Percentiles rank a stretch among this genome's conserved stretches.
phyloP scores from a whole-genome alignment of 2,797 vertebrate genomes.

The Hemitrygon akajei region DNA sequence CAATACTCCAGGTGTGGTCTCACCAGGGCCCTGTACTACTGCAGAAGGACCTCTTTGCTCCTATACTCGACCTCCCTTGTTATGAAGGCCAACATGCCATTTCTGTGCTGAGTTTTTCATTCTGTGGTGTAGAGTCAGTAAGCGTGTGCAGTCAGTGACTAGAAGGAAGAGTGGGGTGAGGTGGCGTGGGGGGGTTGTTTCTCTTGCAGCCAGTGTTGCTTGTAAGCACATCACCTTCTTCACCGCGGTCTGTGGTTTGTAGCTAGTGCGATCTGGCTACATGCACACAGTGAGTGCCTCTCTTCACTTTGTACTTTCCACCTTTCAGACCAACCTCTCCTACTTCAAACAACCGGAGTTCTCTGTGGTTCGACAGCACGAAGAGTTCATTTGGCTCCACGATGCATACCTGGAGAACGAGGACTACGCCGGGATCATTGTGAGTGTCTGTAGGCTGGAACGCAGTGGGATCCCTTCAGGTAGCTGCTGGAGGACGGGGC shows the following conservation, averaged over 20 bases:
- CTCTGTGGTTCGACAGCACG: constrained; percentile 37
- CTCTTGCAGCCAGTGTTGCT: not conserved
- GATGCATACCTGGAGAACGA: constrained; percentile 43
- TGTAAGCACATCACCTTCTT: too few relatives aligned
- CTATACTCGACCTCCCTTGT: too few relatives aligned
- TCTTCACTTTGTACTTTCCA: not conserved
- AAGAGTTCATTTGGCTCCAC: constrained; percentile 45
- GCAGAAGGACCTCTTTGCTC: too few relatives aligned
- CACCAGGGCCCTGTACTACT: too few relatives aligned
- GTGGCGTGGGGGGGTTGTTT: too few relatives aligned
- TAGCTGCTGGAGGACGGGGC: too few relatives aligned
- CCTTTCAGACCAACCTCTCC: constrained; percentile 40
- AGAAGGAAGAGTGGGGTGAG: not conserved
- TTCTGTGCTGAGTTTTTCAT: too few relatives aligned
- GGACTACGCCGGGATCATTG: constrained; percentile 41
- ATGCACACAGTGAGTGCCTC: too few relatives aligned
- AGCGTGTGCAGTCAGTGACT: too few relatives aligned
- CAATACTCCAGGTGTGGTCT: too few relatives aligned
- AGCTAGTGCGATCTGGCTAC: not conserved
- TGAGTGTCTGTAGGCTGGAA: constrained; percentile 28
- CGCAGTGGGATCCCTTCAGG: not conserved
- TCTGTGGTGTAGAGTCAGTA: too few relatives aligned
- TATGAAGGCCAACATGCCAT: too few relatives aligned
- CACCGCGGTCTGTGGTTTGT: not conserved
- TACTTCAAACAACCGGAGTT: constrained; percentile 41